These are phyloP conservation scores for Stichodactyla mertensii DNA, from an alignment of 64 coral and sea anemone genomes.

Conservation along the genomic window DNA sequence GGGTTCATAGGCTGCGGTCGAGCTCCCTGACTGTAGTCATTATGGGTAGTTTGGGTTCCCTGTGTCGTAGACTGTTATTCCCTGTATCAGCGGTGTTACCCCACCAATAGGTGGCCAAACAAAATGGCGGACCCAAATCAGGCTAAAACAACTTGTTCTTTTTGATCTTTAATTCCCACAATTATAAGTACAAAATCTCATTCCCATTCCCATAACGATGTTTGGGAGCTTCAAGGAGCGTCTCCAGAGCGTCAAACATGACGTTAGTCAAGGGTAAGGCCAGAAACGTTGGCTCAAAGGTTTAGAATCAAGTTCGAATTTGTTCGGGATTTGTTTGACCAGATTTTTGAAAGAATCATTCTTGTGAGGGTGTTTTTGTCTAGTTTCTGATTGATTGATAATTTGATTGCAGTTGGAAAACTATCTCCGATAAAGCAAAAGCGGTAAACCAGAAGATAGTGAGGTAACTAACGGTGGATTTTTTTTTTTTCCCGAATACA, in stretches of 20 bases:
- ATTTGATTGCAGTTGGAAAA: conserved; percentile 52
- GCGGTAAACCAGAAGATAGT: conserved; percentile 89
- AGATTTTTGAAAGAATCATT: too few species aligned
- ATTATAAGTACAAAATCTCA: background rate
- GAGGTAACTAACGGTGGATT: conserved; percentile 33
- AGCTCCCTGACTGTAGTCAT: too few species aligned
- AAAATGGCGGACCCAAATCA: background rate
- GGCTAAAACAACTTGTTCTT: background rate
- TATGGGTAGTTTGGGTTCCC: background rate
- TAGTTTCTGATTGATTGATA: background rate
- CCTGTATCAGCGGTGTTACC: background rate
- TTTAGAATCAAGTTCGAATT: background rate
- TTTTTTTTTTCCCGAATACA: background rate
- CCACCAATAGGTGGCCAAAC: background rate
- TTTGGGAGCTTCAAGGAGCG: conserved; percentile 65
- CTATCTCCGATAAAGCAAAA: conserved; percentile 85
- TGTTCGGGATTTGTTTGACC: background rate
- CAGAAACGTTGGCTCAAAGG: background rate
- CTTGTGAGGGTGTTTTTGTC: too few species aligned
- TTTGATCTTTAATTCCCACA: background rate
- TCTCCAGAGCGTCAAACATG: conserved; percentile 72
- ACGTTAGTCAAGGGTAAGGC: conserved; percentile 76
- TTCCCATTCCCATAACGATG: background rate
- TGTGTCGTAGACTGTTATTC: background rate
- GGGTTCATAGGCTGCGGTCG: too few species aligned